A percentile compares a stretch with the other conserved stretches of the same genome.
Conservation (phyloP, 2,797 vertebrate genomes). For the Thaleichthys pacificus region DNA sequence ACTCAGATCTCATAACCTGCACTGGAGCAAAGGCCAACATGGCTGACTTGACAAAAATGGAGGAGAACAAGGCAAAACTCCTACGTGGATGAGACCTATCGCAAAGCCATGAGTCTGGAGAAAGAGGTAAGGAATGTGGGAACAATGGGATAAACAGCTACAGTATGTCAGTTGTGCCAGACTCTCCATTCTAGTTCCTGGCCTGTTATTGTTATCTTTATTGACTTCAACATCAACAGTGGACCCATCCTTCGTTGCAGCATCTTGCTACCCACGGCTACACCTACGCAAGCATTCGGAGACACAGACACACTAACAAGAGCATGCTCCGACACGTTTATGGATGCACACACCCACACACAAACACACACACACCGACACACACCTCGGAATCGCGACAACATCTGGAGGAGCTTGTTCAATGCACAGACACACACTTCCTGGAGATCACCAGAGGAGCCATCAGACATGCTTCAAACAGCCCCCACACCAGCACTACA, state of each 20-base stretch:
- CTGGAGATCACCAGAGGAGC: conserved; percentile 68
- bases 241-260: conserved; percentile 75
- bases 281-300: background rate
- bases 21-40: background rate
- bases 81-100: background rate
- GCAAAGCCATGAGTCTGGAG: too few species aligned
- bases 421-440: conserved; percentile 69
- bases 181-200: conserved; percentile 15
- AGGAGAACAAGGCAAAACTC: background rate
- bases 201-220: conserved; percentile 69
- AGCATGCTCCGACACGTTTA: conserved; percentile 13
- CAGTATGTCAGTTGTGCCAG: too few species aligned
- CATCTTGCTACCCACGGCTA: conserved; percentile 40
- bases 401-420: conserved; percentile 75
- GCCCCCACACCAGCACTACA: conserved; percentile 27
- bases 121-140: too few species aligned
- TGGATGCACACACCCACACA: conserved; percentile 15
- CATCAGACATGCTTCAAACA: conserved; percentile 66
- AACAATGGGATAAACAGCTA: too few species aligned
- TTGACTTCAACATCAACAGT: conserved; percentile 77
- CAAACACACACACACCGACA: background rate
- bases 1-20: background rate
- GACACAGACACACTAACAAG: conserved; percentile 17
- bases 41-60: background rate
- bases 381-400: conserved; percentile 45